A percentile compares a stretch with the other conserved stretches of the same genome.
These are phyloP conservation scores for Tyria jacobaeae DNA, from an alignment of 2,888 invertebrate species.

Conservation along the genomic window DNA sequence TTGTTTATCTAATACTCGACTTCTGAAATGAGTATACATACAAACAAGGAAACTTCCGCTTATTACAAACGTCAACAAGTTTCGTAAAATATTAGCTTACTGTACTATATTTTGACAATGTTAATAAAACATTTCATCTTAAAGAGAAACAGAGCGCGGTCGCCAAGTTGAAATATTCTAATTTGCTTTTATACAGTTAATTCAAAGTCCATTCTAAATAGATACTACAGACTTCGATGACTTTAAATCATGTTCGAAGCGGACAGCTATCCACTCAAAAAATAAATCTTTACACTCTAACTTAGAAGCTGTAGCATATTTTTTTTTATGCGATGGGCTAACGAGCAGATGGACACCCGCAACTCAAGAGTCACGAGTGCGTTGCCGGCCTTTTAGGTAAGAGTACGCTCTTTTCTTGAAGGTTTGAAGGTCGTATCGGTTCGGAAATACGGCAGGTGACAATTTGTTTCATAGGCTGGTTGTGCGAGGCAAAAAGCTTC, in stretches of 20 bases:
- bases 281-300: no score
- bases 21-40: constrained; percentile 15
- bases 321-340: no score
- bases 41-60: constrained; percentile 23
- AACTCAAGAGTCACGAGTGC: no score
- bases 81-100: constrained; percentile 20
- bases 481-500: no score
- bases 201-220: neutral
- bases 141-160: neutral
- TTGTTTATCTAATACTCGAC: constrained; percentile 20
- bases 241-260: neutral
- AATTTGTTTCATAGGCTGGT: no score
- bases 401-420: no score
- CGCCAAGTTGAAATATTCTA: neutral
- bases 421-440: no score
- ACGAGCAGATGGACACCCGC: no score
- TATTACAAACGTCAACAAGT: constrained; percentile 10
- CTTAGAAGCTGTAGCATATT: no score
- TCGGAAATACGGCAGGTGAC: no score
- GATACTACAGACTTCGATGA: neutral
- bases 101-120: constrained; percentile 12
- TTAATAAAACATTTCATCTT: constrained; percentile 23
- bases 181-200: neutral
- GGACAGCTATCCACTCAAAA: no score
- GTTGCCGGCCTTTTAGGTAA: no score